Percentiles rank a stretch among this genome's conserved stretches.
These are phyloP conservation scores for Corydoras maculifer DNA, from an alignment of 2,113 vertebrate species.

Conservation along the genomic window DNA sequence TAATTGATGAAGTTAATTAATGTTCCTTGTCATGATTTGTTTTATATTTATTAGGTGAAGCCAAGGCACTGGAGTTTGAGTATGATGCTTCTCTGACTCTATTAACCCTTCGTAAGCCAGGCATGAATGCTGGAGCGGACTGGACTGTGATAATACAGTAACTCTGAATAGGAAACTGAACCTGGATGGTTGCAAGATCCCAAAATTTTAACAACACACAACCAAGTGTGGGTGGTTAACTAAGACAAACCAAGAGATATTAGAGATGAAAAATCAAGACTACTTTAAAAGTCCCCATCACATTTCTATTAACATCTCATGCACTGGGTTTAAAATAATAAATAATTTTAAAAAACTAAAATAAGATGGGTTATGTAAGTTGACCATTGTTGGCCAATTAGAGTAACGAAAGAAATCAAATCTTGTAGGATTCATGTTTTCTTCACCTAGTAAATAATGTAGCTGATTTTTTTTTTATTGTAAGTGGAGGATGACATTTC, in stretches of 20 bases:
- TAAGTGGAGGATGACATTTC: not conserved
- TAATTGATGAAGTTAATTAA: no score
- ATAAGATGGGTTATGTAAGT: not conserved
- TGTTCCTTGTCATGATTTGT: not conserved
- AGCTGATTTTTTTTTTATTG: not conserved
- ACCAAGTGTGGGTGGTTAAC: constrained; percentile 14
- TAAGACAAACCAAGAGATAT: constrained; percentile 12
- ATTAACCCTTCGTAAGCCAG: constrained; percentile 78
- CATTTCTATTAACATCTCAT: not conserved
- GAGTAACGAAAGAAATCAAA: not conserved
- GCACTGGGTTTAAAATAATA: not conserved
- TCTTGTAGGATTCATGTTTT: not conserved
- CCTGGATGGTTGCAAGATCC: constrained; percentile 5
- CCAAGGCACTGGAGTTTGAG: constrained; percentile 72
- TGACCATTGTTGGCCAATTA: not conserved
- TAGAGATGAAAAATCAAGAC: constrained; percentile 1
- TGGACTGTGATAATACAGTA: constrained; percentile 77
- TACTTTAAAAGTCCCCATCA: constrained; percentile 48
- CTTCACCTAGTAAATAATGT: not conserved
- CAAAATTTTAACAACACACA: not conserved
- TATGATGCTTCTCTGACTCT: constrained; percentile 74
- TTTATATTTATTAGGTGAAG: constrained; percentile 57
- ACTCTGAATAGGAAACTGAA: constrained; percentile 15
- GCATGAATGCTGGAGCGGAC: constrained; percentile 72
- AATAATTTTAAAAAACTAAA: constrained; percentile 1